Evolutionary conservation across 1,140 invertebrate species (phyloP).

Genomic region (Aphelinus certus): DNA sequence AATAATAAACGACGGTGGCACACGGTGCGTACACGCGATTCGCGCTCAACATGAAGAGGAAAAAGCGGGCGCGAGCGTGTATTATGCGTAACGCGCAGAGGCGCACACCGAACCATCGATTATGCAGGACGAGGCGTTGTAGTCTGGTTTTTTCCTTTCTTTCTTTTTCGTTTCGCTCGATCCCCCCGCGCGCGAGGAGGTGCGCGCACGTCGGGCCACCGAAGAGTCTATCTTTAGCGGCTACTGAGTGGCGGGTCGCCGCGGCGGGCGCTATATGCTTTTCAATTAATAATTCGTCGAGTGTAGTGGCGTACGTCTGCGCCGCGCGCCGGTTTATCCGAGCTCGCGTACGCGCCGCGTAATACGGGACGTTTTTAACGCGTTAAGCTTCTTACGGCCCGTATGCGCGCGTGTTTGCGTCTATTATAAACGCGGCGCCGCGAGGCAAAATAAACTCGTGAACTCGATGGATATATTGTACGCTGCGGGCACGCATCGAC

Average conservation of each 20-base stretch:
- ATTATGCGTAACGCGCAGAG: neutral
- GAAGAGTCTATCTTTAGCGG: constrained; percentile 29
- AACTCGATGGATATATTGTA: no score
- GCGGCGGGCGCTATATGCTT: constrained; percentile 4
- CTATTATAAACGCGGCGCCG: no score
- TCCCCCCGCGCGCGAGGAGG: neutral
- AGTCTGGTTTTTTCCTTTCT: neutral
- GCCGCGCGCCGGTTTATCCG: no score
- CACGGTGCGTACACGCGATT: neutral
- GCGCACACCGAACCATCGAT: constrained; percentile 11
- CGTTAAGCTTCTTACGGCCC: neutral
- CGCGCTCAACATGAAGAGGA: constrained; percentile 1
- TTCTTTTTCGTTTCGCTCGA: no score
- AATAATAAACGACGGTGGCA: neutral
- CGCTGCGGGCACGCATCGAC: no score
- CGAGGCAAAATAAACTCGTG: no score
- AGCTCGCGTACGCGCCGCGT: no score
- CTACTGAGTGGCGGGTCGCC: neutral
- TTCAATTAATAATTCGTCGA: constrained; percentile 33
- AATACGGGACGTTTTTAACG: constrained; percentile 11
- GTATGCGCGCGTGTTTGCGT: no score
- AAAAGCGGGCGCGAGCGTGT: neutral
- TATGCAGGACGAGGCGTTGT: constrained; percentile 24
- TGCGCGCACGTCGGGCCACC: neutral
- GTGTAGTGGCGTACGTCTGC: neutral